Evolutionary conservation across 2,888 invertebrate genomes (phyloP), one percentile per base, ranked within the genome.

Genomic region (Drosophila neoperkinsi): DNA sequence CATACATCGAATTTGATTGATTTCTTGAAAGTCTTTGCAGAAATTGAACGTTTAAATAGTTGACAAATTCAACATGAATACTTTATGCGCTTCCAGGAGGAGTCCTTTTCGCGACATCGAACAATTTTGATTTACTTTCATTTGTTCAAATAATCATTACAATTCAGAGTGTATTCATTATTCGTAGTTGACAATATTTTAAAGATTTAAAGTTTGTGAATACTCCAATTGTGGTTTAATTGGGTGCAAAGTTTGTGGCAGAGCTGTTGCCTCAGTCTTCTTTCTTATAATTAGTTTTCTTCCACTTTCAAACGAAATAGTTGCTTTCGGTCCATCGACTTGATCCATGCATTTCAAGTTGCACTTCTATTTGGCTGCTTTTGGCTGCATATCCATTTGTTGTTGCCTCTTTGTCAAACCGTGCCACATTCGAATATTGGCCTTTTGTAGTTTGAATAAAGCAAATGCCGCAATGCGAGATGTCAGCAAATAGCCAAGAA

Each of bases 281-380:
- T 33, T 13, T 46, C 0, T 11, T 18, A 11, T 9, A 11, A 16
- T 18, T 13, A 1, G 7, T 4, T 6, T 7, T 13, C 1, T 4
- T 1, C 30, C 34, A 0, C 4, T 13, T 7, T 11, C n/a, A 38
- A 52, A 41, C 0, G 25, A 30, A n/a, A 76, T 1, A 1, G 13
- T 46, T n/a, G 75, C 66, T 11, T 62, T 71, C 30, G 66, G 28
- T 51, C 51, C 65, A 57, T 77, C 77, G 21, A 74, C 46, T 13
- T 1, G 0, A 63, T 77, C 78, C 7, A 77, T 2, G 1, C 16
- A 16, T 2, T 16, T 31, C 28, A 38, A 66, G 3, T 33, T 31
- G 1, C 49, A 28, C 3, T 7, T n/a, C 4, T 18, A 0, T 30
- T 70, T 58, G 1, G 18, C 25, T 16, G 66, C 63, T 18, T 77